Percentiles rank a stretch among this genome's conserved stretches.
Evolutionary conservation across 2,797 vertebrate species (phyloP).

Genomic region (Lepilemur septentrionalis): DNA sequence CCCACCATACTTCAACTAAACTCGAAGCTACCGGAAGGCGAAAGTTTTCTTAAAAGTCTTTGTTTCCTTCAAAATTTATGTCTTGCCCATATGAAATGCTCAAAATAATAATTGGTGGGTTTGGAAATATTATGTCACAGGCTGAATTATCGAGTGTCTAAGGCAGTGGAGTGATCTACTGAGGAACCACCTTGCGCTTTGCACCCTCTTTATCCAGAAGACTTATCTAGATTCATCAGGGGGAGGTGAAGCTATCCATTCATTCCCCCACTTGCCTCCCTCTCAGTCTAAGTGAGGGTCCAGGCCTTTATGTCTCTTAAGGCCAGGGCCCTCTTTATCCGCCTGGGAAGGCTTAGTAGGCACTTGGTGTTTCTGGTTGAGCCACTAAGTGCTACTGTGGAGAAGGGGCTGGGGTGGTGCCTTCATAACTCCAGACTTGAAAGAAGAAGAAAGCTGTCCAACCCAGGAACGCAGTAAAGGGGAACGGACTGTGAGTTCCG

Average conservation of each 20-base stretch:
- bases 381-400: background rate
- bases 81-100: background rate
- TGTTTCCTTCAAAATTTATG: background rate
- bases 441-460: background rate
- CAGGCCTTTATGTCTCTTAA: background rate
- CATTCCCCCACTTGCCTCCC: background rate
- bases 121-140: background rate
- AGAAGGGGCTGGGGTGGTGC: background rate
- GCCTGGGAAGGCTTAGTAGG: background rate
- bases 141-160: background rate
- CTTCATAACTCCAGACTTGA: background rate
- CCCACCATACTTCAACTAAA: background rate
- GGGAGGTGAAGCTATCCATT: background rate
- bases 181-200: background rate
- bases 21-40: background rate
- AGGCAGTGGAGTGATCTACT: no score
- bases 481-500: background rate
- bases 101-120: background rate
- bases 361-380: background rate
- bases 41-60: background rate
- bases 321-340: background rate
- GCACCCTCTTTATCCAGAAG: background rate
- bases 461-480: background rate
- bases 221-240: background rate
- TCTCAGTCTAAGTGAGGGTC: background rate